Percentiles rank a stretch among this genome's conserved stretches.
These are phyloP conservation scores for Acrocephalus arundinaceus DNA, from an alignment of 2,113 vertebrate species.

Conservation along the genomic window DNA sequence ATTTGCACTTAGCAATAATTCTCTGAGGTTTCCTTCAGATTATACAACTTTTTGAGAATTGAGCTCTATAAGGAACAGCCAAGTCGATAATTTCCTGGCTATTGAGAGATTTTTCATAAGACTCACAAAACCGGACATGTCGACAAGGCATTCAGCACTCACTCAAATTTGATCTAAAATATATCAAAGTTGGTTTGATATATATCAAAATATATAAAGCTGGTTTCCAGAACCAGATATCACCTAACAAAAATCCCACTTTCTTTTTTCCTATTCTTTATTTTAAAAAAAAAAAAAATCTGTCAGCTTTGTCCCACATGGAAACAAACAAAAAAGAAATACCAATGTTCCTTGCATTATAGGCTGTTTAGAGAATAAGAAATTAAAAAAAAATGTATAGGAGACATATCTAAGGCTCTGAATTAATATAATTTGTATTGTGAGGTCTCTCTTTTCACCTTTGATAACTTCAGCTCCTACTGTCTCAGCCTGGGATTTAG, in stretches of 20 bases:
- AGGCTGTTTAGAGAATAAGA: not conserved
- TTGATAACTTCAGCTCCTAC: not conserved
- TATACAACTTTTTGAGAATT: not conserved
- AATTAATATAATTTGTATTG: not conserved
- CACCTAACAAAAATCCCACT: not conserved
- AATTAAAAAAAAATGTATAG: accelerated
- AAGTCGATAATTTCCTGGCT: not conserved
- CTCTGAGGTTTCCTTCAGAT: not conserved
- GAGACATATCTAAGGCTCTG: not conserved
- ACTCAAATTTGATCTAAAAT: not conserved
- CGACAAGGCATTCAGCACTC: not conserved
- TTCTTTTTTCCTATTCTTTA: not conserved
- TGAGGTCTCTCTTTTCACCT: not conserved
- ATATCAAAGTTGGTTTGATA: not conserved
- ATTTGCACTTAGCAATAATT: not conserved
- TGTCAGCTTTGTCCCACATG: not conserved
- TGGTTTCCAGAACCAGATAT: not conserved
- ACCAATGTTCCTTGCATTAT: not conserved
- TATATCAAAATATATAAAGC: not conserved
- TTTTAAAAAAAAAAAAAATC: not conserved
- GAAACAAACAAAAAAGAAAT: not conserved
- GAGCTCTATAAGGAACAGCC: not conserved
- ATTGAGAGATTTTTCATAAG: not conserved
- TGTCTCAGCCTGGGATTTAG: not conserved
- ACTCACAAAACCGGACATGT: not conserved